Percentiles rank a stretch among this genome's conserved stretches.
Conservation (phyloP, 2,113 vertebrate species). For the Thryonomys swinderianus region DNA sequence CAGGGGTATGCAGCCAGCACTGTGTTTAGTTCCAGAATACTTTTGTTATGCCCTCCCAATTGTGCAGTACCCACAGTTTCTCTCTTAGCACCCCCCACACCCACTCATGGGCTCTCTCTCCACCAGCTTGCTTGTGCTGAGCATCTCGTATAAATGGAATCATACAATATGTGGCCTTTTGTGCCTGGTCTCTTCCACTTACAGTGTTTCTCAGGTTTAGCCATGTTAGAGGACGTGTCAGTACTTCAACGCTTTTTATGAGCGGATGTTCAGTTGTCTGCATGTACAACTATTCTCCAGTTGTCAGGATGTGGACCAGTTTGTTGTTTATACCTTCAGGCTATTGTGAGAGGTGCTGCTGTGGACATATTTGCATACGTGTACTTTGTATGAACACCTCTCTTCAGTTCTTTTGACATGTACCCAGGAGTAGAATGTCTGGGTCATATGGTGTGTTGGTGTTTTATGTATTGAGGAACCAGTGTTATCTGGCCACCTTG, state of each 20-base stretch:
- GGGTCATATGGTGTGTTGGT: neutral
- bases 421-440: neutral
- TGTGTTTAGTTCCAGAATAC: neutral
- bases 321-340: neutral
- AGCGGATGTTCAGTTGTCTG: neutral
- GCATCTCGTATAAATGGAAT: neutral
- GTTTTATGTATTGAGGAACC: neutral
- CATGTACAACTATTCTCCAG: neutral
- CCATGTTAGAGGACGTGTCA: neutral
- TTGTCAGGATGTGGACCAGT: neutral
- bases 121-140: neutral
- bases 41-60: neutral
- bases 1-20: accelerated
- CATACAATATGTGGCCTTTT: neutral
- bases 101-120: neutral
- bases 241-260: neutral
- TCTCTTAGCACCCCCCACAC: neutral
- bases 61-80: too few species aligned
- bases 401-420: neutral
- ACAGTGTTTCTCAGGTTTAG: neutral
- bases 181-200: neutral
- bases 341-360: neutral
- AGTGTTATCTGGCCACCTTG: neutral
- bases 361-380: neutral
- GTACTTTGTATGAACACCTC: neutral